Conservation (phyloP, 2,797 vertebrate genomes). For the Taeniopygia guttata region DNA sequence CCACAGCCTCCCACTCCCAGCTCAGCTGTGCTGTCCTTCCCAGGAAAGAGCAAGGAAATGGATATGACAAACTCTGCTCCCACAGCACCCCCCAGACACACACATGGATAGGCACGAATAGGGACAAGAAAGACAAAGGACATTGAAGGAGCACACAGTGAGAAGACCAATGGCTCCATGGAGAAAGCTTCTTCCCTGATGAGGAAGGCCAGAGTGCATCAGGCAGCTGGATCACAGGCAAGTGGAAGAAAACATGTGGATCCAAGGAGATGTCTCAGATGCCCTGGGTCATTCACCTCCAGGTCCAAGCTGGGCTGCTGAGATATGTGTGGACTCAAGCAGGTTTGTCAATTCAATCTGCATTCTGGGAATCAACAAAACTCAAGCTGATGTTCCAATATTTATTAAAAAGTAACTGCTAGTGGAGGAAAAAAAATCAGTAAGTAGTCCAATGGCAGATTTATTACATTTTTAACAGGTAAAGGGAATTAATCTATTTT, state of each 20-base stretch:
- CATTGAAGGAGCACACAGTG: neutral
- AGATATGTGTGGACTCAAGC: neutral
- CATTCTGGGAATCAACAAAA: slow-evolving; percentile 7
- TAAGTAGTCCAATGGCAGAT: neutral
- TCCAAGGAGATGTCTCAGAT: neutral
- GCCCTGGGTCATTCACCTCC: neutral
- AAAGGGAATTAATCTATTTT: neutral
- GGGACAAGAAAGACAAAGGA: neutral
- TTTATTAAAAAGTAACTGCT: slow-evolving; percentile 50
- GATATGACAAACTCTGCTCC: neutral
- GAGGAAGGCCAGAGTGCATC: neutral
- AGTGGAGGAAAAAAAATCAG: neutral
- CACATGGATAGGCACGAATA: rapidly evolving
- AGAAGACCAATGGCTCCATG: neutral
- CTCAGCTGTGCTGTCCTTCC: neutral
- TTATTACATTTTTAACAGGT: slow-evolving; percentile 44
- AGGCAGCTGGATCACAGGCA: neutral
- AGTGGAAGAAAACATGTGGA: neutral
- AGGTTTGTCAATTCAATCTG: neutral
- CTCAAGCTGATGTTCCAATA: neutral
- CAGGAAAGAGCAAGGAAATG: neutral
- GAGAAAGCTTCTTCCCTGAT: neutral
- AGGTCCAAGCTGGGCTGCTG: neutral
- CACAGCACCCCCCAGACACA: rapidly evolving
- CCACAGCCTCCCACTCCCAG: neutral